Base-by-base conservation (phyloP, 2,888 invertebrate genomes). In the Saturnia japonica region DNA sequence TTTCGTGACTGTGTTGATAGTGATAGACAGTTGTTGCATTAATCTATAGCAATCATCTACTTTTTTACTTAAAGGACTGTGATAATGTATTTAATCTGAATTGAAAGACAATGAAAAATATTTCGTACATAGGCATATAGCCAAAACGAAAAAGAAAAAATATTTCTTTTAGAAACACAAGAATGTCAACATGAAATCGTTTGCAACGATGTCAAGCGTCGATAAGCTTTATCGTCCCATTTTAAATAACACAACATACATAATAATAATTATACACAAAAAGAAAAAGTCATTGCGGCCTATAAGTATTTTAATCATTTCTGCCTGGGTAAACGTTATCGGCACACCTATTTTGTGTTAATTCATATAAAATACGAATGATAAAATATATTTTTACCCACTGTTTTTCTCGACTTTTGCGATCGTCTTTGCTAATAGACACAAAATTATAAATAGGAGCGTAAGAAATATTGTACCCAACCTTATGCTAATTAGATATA, bases 151-250 rank as follows among this genome's bases (percentile, higher is more conserved):
- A 57, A 57, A 57, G 40, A 40, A 1, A 40, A 16, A 34, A 64
- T 25, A 12, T 12, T 25, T 57, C 0, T 0, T 25, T 25, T 25
- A 40, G 34, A 9, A 64, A 64, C 9, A 19, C 40, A 19, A 40
- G n/a, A 40, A 8, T 64, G 64, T 40, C 4, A 6, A 40, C 40
- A 19, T 54, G 8, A 25, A 28, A 69, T 16, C 40, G 16, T 64
- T n/a, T 64, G n/a, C 16, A 19, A 70, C 62, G 70, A 69, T 72
- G 72, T 72, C 72, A 70, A 73, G 19, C 68, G 64, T 69, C 73
- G 73, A 73, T 73, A 72, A 72, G 64, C 47, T 1, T 68, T 70
- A 68, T 71, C 70, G 7, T 62, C 47, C n/a, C 40, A 40, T 64
- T 19, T 64, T 40, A 64, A 64, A 64, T 9, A n/a, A n/a, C 25